These are phyloP conservation scores for Micromys minutus DNA, from an alignment of 2,113 vertebrate species.

Conservation along the genomic window DNA sequence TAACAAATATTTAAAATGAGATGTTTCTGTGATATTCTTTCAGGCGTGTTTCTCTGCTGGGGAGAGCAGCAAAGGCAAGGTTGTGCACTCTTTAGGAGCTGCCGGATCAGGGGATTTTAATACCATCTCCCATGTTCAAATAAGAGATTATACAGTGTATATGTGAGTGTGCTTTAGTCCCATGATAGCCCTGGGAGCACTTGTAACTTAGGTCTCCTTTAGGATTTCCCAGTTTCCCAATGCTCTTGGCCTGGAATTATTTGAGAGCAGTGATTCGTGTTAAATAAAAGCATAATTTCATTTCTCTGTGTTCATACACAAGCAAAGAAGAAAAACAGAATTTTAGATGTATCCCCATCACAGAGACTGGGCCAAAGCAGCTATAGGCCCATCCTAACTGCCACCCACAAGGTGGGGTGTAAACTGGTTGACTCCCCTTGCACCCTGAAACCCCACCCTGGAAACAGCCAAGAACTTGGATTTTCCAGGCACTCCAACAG, in stretches of 20 bases:
- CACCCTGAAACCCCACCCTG: not conserved
- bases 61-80: not conserved
- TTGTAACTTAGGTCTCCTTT: not conserved
- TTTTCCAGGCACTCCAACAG: rapidly evolving
- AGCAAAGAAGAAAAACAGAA: not conserved
- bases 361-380: not conserved
- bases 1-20: not conserved
- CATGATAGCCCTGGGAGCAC: not conserved
- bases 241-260: too few relatives aligned
- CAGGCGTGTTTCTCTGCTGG: not conserved
- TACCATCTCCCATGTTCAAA: not conserved
- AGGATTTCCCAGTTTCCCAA: rapidly evolving
- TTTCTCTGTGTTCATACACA: not conserved
- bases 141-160: too few relatives aligned
- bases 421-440: too few relatives aligned
- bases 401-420: not conserved
- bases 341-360: not conserved
- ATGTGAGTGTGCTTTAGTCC: rapidly evolving
- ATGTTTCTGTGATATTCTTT: not conserved
- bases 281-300: not conserved
- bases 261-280: too few relatives aligned
- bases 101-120: not conserved
- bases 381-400: not conserved
- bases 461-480: not conserved
- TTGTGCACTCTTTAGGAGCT: not conserved